Base-by-base conservation (phyloP, 2,888 invertebrate species). In the Deilephila elpenor region DNA sequence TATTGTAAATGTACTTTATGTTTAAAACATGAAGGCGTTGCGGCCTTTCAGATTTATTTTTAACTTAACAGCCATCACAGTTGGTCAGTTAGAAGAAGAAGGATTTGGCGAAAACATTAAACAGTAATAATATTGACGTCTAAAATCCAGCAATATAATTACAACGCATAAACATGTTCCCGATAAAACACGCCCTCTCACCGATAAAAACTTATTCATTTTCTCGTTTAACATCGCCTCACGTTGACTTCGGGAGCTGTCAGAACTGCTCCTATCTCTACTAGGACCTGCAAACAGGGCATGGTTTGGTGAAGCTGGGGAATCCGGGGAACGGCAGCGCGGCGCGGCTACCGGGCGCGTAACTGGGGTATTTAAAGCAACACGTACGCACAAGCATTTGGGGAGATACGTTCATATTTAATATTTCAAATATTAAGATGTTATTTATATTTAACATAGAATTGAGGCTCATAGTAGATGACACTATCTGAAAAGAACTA, bases 161-260 rank as follows among this genome's bases (percentile, higher is more conserved):
- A 93, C 91, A 91, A 90, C 90, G 91, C 89, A 87, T 82, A 82
- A 78, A 79, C 76, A 82, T 82, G 79, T 84, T 84, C 88, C 90
- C 89, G 86, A 84, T 84, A 85, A 87, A 88, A 87, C 82, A 86
- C 89, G 89, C 87, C 90, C 89, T 92, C 96, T 96, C 97, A 98
- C 98, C 97, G 98, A 98, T 95, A 98, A 95, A 95, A 98, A 98
- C 94, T 97, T 98, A 97, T 98, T 97, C 95, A 98, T 98, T 96
- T 98, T 98, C 95, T 98, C 97, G 93, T 98, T 97, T 95, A 98
- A 96, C 93, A 98, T 97, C 94, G 97, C 97, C 92, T 97, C 97
- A 87, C 97, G 97, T 96, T 97, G 97, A 93, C 96, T 96, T 92
- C 96, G 96, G 93, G 97, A 97, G 90, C 96, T 91, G 85, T 91